These are phyloP conservation scores for Brachymystax lenok DNA, from an alignment of 2,797 vertebrate genomes.

Conservation along the genomic window DNA sequence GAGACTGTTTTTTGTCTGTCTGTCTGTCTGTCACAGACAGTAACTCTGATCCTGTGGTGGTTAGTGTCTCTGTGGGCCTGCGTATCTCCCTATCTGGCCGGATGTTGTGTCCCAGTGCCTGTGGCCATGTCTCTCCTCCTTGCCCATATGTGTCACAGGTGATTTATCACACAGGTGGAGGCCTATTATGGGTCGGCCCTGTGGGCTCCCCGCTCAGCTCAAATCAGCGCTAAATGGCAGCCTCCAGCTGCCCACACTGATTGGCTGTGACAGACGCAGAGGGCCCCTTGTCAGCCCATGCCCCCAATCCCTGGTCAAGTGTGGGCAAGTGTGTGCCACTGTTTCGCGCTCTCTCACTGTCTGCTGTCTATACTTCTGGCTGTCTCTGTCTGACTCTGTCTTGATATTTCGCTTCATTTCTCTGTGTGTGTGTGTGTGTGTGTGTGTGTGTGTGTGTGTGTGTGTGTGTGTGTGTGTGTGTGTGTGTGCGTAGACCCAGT, in stretches of 20 bases:
- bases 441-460: no score
- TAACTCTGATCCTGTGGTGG: no score
- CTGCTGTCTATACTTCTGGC: no score
- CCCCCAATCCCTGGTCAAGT: slow-evolving; percentile 53
- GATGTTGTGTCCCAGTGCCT: slow-evolving; percentile 43
- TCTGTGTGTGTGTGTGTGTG: no score
- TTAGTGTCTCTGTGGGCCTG: no score
- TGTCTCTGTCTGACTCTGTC: no score
- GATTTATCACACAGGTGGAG: slow-evolving; percentile 77
- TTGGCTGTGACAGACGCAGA: slow-evolving; percentile 73
- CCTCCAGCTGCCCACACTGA: slow-evolving; percentile 64
- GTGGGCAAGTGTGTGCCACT: slow-evolving; percentile 49
- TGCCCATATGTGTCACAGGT: slow-evolving; percentile 74
- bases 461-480: no score
- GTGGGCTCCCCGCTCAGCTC: slow-evolving; percentile 65
- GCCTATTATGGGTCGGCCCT: slow-evolving; percentile 73
- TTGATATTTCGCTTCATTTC: no score
- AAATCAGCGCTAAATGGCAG: slow-evolving; percentile 75
- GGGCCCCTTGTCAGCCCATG: slow-evolving; percentile 72
- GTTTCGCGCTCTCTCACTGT: background rate
- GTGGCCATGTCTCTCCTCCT: slow-evolving; percentile 63
- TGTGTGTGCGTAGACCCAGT: no score
- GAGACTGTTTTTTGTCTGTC: no score
- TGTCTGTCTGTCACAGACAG: no score
- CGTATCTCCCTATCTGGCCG: no score